phyloP scores from a whole-genome alignment of 2,888 invertebrate species.

The Metopia argyrocephala region DNA sequence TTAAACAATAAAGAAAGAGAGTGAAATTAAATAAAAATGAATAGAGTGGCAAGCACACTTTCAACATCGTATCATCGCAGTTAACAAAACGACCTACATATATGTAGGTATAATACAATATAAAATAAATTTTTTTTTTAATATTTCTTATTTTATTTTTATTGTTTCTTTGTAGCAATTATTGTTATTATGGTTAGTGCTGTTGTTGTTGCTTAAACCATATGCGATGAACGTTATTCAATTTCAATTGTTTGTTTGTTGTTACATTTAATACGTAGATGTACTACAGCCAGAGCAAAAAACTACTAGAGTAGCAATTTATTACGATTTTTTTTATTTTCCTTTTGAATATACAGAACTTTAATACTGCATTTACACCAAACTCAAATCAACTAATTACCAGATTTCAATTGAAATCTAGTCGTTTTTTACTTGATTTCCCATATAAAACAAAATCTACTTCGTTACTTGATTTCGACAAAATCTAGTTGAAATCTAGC shows the following conservation, averaged over 20 bases:
- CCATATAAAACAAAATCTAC: no score
- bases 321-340: conserved; percentile 5
- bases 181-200: neutral
- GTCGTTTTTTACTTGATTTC: no score
- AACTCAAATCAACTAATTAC: no score
- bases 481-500: no score
- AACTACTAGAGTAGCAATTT: neutral
- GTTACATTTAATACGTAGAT: conserved; percentile 25
- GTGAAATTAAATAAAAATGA: neutral
- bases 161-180: conserved; percentile 7
- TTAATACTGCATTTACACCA: neutral
- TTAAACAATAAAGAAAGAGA: neutral
- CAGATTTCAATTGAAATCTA: no score
- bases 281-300: neutral
- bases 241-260: conserved; percentile 54
- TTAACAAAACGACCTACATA: neutral
- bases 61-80: conserved; percentile 7
- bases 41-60: conserved; percentile 26
- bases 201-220: neutral
- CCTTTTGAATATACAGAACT: neutral
- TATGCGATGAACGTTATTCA: conserved; percentile 34
- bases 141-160: conserved; percentile 2
- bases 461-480: no score
- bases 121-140: conserved; percentile 25
- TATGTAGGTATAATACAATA: neutral